Evolutionary conservation across 2,888 invertebrate genomes (phyloP), one percentile per base, ranked within the genome.

Genomic region (Ryuthela nishihirai): DNA sequence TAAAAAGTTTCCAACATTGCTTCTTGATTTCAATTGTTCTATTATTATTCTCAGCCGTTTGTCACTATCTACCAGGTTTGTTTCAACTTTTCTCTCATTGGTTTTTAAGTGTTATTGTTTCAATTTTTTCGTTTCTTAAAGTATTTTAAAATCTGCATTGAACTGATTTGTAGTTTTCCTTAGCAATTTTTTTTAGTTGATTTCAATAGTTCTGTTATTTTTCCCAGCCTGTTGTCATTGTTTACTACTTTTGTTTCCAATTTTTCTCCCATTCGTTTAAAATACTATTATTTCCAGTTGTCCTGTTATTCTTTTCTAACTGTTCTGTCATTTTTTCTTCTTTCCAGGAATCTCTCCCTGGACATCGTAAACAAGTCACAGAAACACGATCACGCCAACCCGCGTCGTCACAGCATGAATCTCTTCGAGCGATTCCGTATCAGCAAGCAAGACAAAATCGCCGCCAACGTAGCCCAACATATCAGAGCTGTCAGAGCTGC

Each of bases 401-500:
- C 34, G 15, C 46, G 60, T 9, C 40, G 52, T 12, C 50, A 47
- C 15, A 62, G 62, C 32, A 53, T 67, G 47, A 66, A 64, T 29
- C 20, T 67, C 9, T 65, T 67, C 34, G 55, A 62, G 15, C 47
- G 67, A 18, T 50, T 67, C 6, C 61, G 67, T 7, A 60, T 67
- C 17, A 64, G 58, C 23, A 67, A 67, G 39, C 66, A 65, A 34
- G 67, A 66, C 40, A 65, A 65, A 47, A 65, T 67, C 10, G 65
- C 65, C 18, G 66, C 66, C 34, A 65, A 64, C 44, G 64, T 67
- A 7, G 63, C 62, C 36, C 64, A 67, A 26, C 65, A 67, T 21
- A 67, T 67, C 12, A 43, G 67, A 34, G 67, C 67, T 3, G 64
- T 67, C 7, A 39, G 67, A 2, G 67, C 66, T 1, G 67, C 67